A percentile compares a stretch with the other conserved stretches of the same genome.
Evolutionary conservation across 2,888 invertebrate genomes (phyloP).

Genomic region (Harmothoe impar): DNA sequence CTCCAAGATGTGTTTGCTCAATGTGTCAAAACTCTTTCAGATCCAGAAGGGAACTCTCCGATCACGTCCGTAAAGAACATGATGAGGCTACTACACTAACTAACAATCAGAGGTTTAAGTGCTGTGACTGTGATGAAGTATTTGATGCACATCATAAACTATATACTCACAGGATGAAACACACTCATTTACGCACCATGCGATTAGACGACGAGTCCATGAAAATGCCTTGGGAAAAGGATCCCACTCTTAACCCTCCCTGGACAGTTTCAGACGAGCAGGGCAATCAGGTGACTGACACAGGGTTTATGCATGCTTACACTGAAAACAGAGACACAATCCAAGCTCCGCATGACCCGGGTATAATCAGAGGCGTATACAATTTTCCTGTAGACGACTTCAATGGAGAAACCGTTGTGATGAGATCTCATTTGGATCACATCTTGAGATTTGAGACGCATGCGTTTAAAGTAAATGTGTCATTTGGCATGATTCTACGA

Average conservation of each 20-base stretch:
- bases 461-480: background rate
- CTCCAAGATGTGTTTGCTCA: background rate
- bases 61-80: background rate
- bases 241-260: background rate
- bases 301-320: background rate
- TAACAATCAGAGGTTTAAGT: background rate
- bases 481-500: background rate
- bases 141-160: conserved; percentile 13
- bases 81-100: background rate
- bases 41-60: background rate
- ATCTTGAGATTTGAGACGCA: background rate
- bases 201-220: background rate
- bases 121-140: conserved; percentile 2
- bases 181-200: background rate
- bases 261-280: background rate
- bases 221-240: conserved; percentile 2
- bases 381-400: background rate
- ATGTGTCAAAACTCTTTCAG: background rate
- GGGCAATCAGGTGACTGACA: background rate
- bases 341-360: background rate
- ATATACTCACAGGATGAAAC: background rate
- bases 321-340: background rate
- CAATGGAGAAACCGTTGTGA: background rate
- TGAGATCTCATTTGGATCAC: background rate
- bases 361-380: background rate